phyloP scores from a whole-genome alignment of 2,113 vertebrate genomes.

The Alosa alosa region DNA sequence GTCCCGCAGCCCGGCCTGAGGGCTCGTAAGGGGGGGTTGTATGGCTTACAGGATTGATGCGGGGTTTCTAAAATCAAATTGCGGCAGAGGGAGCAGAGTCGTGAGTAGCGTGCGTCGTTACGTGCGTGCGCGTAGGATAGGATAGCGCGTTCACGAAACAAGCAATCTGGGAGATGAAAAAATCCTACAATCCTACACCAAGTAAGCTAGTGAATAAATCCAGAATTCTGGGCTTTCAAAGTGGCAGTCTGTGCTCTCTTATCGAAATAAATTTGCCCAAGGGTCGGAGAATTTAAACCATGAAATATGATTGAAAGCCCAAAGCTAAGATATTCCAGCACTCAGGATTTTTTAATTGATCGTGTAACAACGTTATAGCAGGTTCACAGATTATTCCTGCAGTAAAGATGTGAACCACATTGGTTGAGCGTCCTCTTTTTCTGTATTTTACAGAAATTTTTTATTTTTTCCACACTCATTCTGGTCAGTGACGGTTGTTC shows the following conservation, averaged over 20 bases:
- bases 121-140: neutral
- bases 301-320: too few species aligned
- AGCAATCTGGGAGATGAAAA: neutral
- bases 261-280: too few species aligned
- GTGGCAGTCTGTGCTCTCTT: too few species aligned
- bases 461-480: neutral
- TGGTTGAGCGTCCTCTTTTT: neutral
- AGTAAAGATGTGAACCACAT: too few species aligned
- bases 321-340: too few species aligned
- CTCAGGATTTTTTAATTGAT: too few species aligned
- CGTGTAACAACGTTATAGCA: too few species aligned
- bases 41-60: neutral
- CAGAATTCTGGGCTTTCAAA: neutral
- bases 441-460: too few species aligned
- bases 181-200: neutral
- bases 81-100: neutral
- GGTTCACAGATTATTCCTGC: too few species aligned
- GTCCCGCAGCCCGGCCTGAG: neutral
- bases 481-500: neutral
- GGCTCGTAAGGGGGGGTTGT: neutral
- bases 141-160: neutral
- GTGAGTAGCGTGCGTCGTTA: neutral
- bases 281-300: too few species aligned
- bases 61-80: constrained; percentile 15
- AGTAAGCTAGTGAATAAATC: neutral